Evolutionary conservation across 2,888 invertebrate species (phyloP), one percentile per base, ranked within the genome.

Genomic region (Cynaeus angustus): DNA sequence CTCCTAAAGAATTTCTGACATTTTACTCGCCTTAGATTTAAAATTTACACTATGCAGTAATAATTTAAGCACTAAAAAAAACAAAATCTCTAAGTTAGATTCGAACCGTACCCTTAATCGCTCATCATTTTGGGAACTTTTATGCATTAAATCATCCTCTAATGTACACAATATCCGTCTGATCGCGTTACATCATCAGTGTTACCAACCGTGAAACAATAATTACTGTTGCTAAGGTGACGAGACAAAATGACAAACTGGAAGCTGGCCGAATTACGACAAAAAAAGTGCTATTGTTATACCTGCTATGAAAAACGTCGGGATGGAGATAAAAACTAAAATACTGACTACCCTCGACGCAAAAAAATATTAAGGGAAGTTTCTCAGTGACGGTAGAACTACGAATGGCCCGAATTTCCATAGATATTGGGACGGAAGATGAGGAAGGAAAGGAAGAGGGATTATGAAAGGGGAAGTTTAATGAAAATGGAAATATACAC

Each of bases 151-250:
- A 41, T 41, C 41, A 41, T 41, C 12, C 12, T 41, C 33, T 33
- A 33, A 33, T 33, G 33, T 21, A 21, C 33, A 33, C 33, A 33
- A 33, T 33, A 37, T 41, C n/a, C 13, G 41, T 41, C 41, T n/a
- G n/a, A 48, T 9, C 9, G 14, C 9, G 7, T 48, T 48, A 21
- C 26, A 16, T 21, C 16, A 14, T 14, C 6, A 37, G 12, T 26
- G 41, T 21, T 10, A 16, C 56, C 56, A 41, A 59, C 59, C 43
- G n/a, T 55, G 55, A 16, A 12, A 12, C 37, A 14, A 16, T 55
- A 55, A 37, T 55, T 55, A 38, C 55, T 37, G 55, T 55, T 55
- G 38, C 55, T 16, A 55, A 14, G 55, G 55, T 38, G 55, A 55
- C 55, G 55, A 16, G 38, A 13, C 14, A 16, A 7, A n/a, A n/a